Base-by-base conservation (phyloP, 2,113 vertebrate species). In the Laticauda laticaudata region DNA sequence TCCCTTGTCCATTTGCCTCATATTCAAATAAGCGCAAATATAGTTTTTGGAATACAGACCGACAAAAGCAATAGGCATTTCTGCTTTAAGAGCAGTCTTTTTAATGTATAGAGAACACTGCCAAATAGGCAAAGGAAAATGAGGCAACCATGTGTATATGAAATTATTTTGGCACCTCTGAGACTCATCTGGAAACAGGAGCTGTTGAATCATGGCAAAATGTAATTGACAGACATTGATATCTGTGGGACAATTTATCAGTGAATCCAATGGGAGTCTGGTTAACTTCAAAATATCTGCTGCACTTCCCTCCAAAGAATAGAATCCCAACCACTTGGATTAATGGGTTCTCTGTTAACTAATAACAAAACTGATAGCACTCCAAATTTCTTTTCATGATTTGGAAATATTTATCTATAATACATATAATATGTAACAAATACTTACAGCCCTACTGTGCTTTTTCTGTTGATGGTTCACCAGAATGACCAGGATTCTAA, bases 401-500 rank as follows among this genome's bases (percentile, higher is more conserved):
- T 89, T 92, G 69, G 69, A 94, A 94, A 92, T 51, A 90, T 94
- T 92, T 94, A 87, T 92, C 92, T 92, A n/a, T 90, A 90, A 57
- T 34, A 85, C 94, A 95, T 94, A 64, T 51, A 89, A 64, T 51
- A 89, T 81, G 48, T 51, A 53, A 86, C 92, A 94, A 96, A 87
- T 2, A 43, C 18, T 94, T 92, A 81, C 69, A 94, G 93, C 95
- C 88, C 95, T 93, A 1, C 9, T 39, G 7, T 94, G 59, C 87
- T 69, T 94, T 91, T 89, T 95, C 92, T 88, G 61, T 43, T 96
- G 97, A 96, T 93, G 94, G 97, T 43, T 93, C 90, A 95, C 88
- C 92, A 57, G 95, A 97, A 94, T 98, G 98, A 97, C 97, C 97
- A 96, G 96, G 96, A 97, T 95, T 93, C 91, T 93, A 94, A 97